These are phyloP conservation scores for Haemorhous mexicanus DNA, from an alignment of 2,113 vertebrate species.

Conservation along the genomic window DNA sequence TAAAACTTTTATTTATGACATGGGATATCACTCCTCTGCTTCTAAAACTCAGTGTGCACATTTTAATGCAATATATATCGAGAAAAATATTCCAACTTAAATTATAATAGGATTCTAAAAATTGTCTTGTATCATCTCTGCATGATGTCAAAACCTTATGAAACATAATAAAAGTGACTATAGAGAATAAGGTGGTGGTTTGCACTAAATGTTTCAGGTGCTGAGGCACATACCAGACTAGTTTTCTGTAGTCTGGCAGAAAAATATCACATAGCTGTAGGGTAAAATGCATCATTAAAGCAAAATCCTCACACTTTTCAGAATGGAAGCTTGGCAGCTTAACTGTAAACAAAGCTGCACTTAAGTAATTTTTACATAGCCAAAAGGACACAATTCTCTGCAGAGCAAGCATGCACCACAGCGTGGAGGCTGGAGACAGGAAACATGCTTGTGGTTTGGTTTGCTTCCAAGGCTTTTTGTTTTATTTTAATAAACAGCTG, in stretches of 20 bases:
- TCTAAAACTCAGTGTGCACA: background rate
- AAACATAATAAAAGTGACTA: background rate
- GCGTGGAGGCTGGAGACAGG: conserved; percentile 28
- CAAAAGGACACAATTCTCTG: conserved; percentile 60
- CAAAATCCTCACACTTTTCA: conserved; percentile 32
- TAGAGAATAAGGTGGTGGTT: background rate
- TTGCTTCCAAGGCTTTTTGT: conserved; percentile 53
- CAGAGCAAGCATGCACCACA: conserved; percentile 18
- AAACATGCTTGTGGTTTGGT: conserved; percentile 53
- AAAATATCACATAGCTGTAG: conserved; percentile 21
- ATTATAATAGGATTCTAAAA: background rate
- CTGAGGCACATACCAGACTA: background rate
- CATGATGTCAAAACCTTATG: background rate
- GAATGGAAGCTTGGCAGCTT: conserved; percentile 43
- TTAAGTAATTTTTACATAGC: conserved; percentile 59
- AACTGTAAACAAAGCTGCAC: conserved; percentile 56
- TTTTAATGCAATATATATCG: background rate
- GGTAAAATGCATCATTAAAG: conserved; percentile 44
- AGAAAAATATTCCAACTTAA: background rate
- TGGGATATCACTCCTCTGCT: background rate
- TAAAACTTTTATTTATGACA: background rate
- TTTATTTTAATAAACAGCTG: conserved; percentile 54
- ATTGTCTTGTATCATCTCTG: background rate
- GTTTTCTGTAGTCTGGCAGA: conserved; percentile 26
- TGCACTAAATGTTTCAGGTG: background rate